These are phyloP conservation scores for Clarias magur DNA, from an alignment of 2,113 vertebrate species.

Conservation along the genomic window DNA sequence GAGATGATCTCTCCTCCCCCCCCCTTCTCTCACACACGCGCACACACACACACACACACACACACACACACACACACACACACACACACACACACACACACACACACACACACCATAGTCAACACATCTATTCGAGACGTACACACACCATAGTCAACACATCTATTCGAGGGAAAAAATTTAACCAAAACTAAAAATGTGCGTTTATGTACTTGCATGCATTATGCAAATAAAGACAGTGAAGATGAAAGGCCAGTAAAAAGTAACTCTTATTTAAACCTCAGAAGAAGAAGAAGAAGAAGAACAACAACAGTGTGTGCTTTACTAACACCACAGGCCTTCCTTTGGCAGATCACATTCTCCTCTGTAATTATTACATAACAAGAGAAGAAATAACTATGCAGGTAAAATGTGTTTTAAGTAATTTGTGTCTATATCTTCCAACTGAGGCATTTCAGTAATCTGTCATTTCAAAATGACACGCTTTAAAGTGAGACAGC, in stretches of 20 bases:
- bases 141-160: not conserved
- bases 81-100: conserved; percentile 1
- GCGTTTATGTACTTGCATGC: not conserved
- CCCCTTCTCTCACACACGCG: not conserved
- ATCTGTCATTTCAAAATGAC: conserved; percentile 52
- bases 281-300: conserved; percentile 3
- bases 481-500: conserved; percentile 65
- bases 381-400: conserved; percentile 2
- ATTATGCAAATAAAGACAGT: not conserved
- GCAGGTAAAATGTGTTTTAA: conserved; percentile 15
- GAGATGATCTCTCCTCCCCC: not conserved
- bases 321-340: not conserved
- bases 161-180: not conserved
- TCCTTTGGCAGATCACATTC: not conserved
- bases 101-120: conserved; percentile 29
- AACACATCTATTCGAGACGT: too few relatives aligned
- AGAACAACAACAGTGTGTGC: not conserved
- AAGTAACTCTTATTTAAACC: not conserved
- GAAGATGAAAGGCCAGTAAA: not conserved
- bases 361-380: conserved; percentile 12
- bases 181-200: not conserved
- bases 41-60: not conserved
- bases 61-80: not conserved
- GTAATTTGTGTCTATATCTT: not conserved
- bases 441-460: conserved; percentile 13